Evolutionary conservation across 2,113 vertebrate genomes (phyloP), one percentile per base, ranked within the genome.

Genomic region (Cyanistes caeruleus): DNA sequence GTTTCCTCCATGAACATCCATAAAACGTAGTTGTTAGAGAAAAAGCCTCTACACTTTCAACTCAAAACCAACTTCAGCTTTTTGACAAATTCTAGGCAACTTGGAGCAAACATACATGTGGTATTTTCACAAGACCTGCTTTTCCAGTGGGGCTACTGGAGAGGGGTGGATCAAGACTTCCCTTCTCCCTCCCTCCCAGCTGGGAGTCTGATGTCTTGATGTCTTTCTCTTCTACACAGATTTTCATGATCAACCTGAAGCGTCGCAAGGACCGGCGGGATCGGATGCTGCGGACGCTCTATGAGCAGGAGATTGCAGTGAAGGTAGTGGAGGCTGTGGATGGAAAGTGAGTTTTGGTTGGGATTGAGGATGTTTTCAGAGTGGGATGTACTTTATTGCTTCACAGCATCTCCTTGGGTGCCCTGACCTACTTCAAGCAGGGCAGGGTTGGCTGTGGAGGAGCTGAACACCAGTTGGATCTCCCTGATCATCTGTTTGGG

Each of bases 191-290:
- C 28, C 7, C 16, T 87, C 16, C 49, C 41, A 23, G 23, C 6
- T 0, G 0, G 31, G 33, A 41, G 52, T 19, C 15, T 87, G 35
- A 69, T 79, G 56, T 77, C 37, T 20, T 89, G 41, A 51, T 81
- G 59, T 81, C 25, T 62, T 46, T 89, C 49, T 91, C 48, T 92
- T 55, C 35, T 14, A 2, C 4, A 53, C 95, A 99, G 99, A 98
- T 99, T 93, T 99, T 98, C 96, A 98, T 99, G 98, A 99, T 99
- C 79, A 99, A 99, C 85, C 98, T 99, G 90, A 99, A 99, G 90
- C 98, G 99, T 11, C 98, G 99, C 19, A 97, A 98, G 67, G 99
- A 99, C 97, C 97, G 99, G 63, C 97, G 99, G 86, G 98, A 98
- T 89, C 97, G 99, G 93, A 99, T 99, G 99, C 93, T 99, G 90